Evolutionary conservation across 2,888 invertebrate species (phyloP), one percentile per base, ranked within the genome.

Genomic region (Nycteola revayana): DNA sequence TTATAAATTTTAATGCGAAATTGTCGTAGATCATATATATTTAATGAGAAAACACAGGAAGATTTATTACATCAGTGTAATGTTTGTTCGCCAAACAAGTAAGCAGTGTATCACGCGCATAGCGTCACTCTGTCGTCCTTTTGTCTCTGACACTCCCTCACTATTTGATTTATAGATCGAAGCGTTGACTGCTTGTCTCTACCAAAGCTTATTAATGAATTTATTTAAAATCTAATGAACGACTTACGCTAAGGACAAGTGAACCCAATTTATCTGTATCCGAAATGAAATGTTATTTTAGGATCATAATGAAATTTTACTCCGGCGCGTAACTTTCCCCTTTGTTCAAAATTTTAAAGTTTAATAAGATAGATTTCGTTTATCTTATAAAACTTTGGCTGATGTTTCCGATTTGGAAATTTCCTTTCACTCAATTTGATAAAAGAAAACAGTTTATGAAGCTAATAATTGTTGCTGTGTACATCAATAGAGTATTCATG

Each of bases 141-240:
- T 86, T 86, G 86, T 87, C 74, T 75, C 51, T 84, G 84, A 86
- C 87, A 83, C 80, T 77, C 87, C 84, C 87, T 83, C 76, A 81
- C 82, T 80, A 84, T 87, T 87, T 88, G 87, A 88, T 88, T 87
- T 87, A 88, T 87, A 84, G 84, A 82, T 78, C 75, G 73, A 65
- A 75, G 63, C 84, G 85, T 75, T 79, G 83, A 84, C 79, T 79
- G 73, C 74, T 75, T 82, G 85, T 86, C 85, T 81, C 78, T 65
- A 52, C 55, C 60, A 38, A 53, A 50, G 71, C 78, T 85, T 84
- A 87, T 88, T 87, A 88, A 88, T 87, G 86, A 87, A 84, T 87
- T 86, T 85, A 87, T 88, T 87, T 85, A 80, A 87, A 85, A 82
- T 75, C 77, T 87, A 88, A 88, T 87, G 87, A 88, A 87, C 83